Percentiles rank a stretch among this genome's conserved stretches.
Conservation (phyloP, 2,113 vertebrate genomes). For the Clupea harengus region DNA sequence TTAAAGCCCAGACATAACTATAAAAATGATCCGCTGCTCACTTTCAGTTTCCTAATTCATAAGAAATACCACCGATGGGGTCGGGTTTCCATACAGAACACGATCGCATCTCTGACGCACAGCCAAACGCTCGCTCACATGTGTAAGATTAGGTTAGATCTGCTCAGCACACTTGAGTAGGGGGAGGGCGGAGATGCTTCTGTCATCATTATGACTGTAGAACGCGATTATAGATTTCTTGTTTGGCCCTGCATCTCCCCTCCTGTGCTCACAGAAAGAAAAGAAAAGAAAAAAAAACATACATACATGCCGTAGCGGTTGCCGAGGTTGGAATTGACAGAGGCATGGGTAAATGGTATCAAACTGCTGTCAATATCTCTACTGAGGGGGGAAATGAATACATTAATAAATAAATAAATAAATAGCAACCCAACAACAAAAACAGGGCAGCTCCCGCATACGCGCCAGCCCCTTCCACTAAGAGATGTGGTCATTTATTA, state of each 20-base stretch:
- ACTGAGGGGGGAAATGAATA: neutral
- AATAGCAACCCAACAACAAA: neutral
- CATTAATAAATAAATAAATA: neutral
- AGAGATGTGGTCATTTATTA: neutral
- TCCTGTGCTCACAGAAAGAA: neutral
- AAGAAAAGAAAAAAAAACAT: neutral
- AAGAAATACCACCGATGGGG: neutral
- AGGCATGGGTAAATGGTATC: neutral
- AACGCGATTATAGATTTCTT: constrained; percentile 1
- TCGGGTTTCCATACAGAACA: neutral
- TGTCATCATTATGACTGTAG: constrained; percentile 17
- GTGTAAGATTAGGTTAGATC: neutral
- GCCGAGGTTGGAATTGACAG: neutral
- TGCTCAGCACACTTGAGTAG: neutral
- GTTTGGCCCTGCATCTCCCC: neutral
- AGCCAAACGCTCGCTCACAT: neutral
- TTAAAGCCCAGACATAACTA: neutral
- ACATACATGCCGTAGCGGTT: neutral
- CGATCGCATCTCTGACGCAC: neutral
- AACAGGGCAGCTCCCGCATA: neutral
- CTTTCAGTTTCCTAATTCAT: neutral
- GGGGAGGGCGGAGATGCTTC: neutral
- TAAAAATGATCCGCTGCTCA: constrained; percentile 1
- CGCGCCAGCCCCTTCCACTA: neutral
- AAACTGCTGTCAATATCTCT: neutral